phyloP scores from a whole-genome alignment of 2,113 vertebrate species.

The Sinosuthora webbiana region DNA sequence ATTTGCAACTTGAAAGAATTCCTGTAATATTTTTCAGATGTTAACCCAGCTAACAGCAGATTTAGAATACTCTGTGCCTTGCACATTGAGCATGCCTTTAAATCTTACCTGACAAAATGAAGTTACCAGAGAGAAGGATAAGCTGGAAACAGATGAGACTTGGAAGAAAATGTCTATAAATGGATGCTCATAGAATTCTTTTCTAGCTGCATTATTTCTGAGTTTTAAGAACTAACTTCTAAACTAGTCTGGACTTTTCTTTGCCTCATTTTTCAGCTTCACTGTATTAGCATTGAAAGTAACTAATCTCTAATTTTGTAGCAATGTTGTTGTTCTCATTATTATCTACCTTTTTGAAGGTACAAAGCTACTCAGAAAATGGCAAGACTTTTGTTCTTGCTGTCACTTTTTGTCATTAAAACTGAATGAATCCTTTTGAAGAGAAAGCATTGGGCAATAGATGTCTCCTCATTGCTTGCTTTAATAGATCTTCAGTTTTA shows the following conservation, averaged over 20 bases:
- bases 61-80: not conserved
- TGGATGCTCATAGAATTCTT: not conserved
- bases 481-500: not conserved
- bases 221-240: not conserved
- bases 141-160: not conserved
- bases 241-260: not conserved
- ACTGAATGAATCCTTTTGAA: not conserved
- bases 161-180: not conserved
- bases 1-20: not conserved
- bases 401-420: not conserved
- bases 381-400: not conserved
- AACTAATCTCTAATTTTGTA: not conserved
- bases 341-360: not conserved
- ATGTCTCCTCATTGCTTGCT: not conserved
- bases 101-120: not conserved
- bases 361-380: not conserved
- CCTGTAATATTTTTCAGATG: not conserved
- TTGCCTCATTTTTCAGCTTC: not conserved
- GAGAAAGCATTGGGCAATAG: not conserved
- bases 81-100: not conserved
- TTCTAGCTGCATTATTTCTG: not conserved
- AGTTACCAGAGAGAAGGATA: not conserved
- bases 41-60: not conserved
- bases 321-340: rapidly evolving
- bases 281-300: not conserved